Evolutionary conservation across 2,113 vertebrate genomes (phyloP).

Genomic region (Platysternon megacephalum): DNA sequence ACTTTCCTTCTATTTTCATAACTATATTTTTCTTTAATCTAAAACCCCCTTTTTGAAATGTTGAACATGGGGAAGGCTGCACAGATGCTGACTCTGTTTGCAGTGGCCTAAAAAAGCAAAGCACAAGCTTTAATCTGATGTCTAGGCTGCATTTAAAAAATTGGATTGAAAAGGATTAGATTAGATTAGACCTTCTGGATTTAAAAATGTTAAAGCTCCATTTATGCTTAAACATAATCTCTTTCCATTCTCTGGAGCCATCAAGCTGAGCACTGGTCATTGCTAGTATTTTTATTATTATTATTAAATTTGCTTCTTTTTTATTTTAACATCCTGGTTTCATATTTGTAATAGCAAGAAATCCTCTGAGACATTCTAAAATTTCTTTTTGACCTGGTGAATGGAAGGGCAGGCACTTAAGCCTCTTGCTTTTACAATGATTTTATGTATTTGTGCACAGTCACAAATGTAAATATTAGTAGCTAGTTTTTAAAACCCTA

Average conservation of each 20-base stretch:
- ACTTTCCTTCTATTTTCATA: background rate
- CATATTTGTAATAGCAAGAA: slow-evolving; percentile 81
- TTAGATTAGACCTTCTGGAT: slow-evolving; percentile 97
- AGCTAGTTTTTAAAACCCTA: slow-evolving; percentile 76
- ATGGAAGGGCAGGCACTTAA: slow-evolving; percentile 59
- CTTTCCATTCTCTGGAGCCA: slow-evolving; percentile 87
- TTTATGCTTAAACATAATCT: slow-evolving; percentile 96
- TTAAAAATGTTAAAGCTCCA: slow-evolving; percentile 95
- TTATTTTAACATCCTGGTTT: slow-evolving; percentile 75
- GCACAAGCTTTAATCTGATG: slow-evolving; percentile 91
- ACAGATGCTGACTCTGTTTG: slow-evolving; percentile 88
- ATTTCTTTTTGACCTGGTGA: slow-evolving; percentile 71
- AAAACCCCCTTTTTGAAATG: slow-evolving; percentile 45
- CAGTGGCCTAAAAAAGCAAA: slow-evolving; percentile 90
- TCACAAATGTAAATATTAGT: slow-evolving; percentile 75
- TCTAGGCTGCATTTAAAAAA: slow-evolving; percentile 97
- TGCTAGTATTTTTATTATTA: slow-evolving; percentile 73
- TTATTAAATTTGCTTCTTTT: slow-evolving; percentile 83
- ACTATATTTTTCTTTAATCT: slow-evolving; percentile 26
- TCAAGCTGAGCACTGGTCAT: slow-evolving; percentile 84
- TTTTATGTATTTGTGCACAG: slow-evolving; percentile 76
- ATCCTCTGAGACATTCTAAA: slow-evolving; percentile 78
- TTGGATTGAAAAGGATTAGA: slow-evolving; percentile 98
- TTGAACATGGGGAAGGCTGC: slow-evolving; percentile 62
- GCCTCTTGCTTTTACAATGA: slow-evolving; percentile 74